Evolutionary conservation across 2,888 invertebrate species (phyloP), one percentile per base, ranked within the genome.

Genomic region (Phaonia tiefii): DNA sequence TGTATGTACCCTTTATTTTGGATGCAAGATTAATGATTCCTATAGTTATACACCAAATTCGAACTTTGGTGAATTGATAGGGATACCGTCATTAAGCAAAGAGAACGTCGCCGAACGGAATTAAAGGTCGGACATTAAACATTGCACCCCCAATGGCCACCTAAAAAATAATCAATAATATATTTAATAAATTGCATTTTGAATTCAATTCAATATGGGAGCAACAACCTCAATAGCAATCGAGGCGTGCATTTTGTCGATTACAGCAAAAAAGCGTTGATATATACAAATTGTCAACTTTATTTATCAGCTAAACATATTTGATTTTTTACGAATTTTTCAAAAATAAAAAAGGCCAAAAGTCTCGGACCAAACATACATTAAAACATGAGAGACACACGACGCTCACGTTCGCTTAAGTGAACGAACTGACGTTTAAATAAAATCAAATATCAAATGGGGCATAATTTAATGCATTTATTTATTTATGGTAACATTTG

Each of bases 401-500:
- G 44, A 8, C 44, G n/a, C 31, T 31, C 4, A 3, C 31, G 31
- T 31, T 31, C 31, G 31, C 8, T 5, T 3, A 3, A 5, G 31
- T 8, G 31, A 31, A 31, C 31, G 31, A 31, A 31, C 31, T 31
- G 31, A 54, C 22, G 13, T 54, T 54, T 25, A 49, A 54, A 17
- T 17, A 13, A 46, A 54, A 54, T 54, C 25, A 25, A 58, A 80
- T 73, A 65, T 65, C 58, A 70, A 76, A 80, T 71, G 66, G 58
- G 74, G 63, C 80, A 77, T 80, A 80, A 77, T 71, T 76, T 70
- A 31, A 66, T 49, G 67, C 46, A 63, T 39, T 63, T 75, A 60
- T 67, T 69, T 79, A 44, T 65, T 66, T 70, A 49, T 75, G 51
- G 22, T 66, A 31, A 37, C 20, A 54, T 60, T 63, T 66, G 42